Evolutionary conservation across 2,888 invertebrate genomes (phyloP), one percentile per base, ranked within the genome.

Genomic region (Phyto melanocephala): DNA sequence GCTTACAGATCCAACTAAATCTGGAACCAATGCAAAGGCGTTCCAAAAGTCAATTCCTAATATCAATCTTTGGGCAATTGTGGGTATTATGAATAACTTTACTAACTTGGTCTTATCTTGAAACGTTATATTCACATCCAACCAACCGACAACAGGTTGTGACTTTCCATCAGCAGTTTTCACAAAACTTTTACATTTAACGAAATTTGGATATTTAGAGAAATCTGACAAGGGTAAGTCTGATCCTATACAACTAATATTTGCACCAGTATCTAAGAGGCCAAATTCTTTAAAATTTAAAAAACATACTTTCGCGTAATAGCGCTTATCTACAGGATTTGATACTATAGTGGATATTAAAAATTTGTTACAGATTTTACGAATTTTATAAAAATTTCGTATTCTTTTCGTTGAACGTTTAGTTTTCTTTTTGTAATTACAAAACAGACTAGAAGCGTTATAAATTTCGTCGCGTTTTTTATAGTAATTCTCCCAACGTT

Each of bases 1-100:
- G 28, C 28, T 28, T 24, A 15, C 37, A 87, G 74, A 62, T 20
- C 74, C 63, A 28, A 78, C 79, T 13, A 17, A 0, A 54, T 81
- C 76, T 47, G 22, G 17, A 15, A 63, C 15, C 11, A 81, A 28
- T 5, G 45, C 17, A 13, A 68, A 83, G 42, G 56, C 47, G 10
- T 76, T 75, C 10, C 58, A 58, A 20, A 58, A 58, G n/a, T 58
- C 58, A 20, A 58, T 58, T 7, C 58, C 40, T 17, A 58, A 35
- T 28, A 56, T 56, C 24, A 56, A 33, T 10, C n/a, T 11, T 20
- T 33, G 22, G n/a, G 24, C 6, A 37, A 40, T 52, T 58, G 56
- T 37, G n/a, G 42, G 56, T 15, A 58, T 17, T 15, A 11, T 6
- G 10, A 10, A 20, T 8, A 3, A 20, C 1, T 35, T 35, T 4